Evolutionary conservation across 2,888 invertebrate species (phyloP), one percentile per base, ranked within the genome.

Genomic region (Octodonta nipae): DNA sequence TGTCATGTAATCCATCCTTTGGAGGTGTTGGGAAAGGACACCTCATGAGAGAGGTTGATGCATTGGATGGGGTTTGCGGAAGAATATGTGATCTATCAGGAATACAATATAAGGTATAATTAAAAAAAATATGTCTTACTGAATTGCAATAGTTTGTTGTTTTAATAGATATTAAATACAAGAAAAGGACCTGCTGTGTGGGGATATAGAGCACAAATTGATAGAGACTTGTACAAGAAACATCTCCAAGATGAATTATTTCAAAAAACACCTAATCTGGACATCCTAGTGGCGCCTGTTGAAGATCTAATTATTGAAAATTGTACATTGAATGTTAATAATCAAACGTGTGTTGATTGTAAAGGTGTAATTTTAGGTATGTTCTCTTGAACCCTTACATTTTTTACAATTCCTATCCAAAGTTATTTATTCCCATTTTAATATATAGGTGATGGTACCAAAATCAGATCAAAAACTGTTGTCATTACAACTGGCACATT

Each of bases 1-100:
- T 91, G 89, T 86, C 87, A 0, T 89, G 91, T 52, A 91, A 91
- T 64, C 89, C 91, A 12, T 83, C 87, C 0, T 91, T 91, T 63
- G 89, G 89, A 14, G 89, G 89, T 5, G 84, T 91, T 44, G 89
- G 88, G 1, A 91, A 91, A 61, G 88, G 87, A 0, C 85, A 89
- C 56, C 63, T 88, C 30, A 79, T 88, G 73, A 70, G 75, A 45
- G 89, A 89, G 66, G 64, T 91, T 5, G 89, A 91, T 61, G 88
- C 89, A 2, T 61, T 91, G 22, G 89, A 86, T 64, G 89, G 89
- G 2, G 55, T 91, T 4, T 88, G 85, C 63, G 73, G 71, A 5
- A 66, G 78, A 42, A 77, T 86, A 33, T 88, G 87, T 61, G 88
- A 87, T 62, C 50, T 70, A 26, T 80, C 85, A 4, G 86, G 86